Evolutionary conservation across 2,113 vertebrate species (phyloP).

Genomic region (Notechis scutatus): DNA sequence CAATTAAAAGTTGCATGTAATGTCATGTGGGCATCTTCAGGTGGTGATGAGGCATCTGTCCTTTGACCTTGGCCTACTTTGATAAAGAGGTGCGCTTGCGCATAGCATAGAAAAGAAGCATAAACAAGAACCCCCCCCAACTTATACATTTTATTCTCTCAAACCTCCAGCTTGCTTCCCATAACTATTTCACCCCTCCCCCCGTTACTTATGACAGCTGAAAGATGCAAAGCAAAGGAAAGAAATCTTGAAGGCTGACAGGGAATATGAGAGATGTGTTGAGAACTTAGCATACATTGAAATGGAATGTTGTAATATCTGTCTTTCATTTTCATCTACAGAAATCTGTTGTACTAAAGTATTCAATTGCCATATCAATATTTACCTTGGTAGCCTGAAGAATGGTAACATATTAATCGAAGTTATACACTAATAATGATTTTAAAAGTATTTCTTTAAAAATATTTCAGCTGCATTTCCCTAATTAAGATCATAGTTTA

Average conservation of each 20-base stretch:
- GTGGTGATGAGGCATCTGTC: too few relatives aligned
- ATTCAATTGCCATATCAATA: constrained; percentile 42
- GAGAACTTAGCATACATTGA: constrained; percentile 55
- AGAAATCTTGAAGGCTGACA: background rate
- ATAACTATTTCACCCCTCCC: too few relatives aligned
- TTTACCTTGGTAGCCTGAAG: constrained; percentile 29
- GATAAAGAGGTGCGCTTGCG: too few relatives aligned
- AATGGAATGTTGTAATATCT: constrained; percentile 47
- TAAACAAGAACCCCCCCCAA: too few relatives aligned
- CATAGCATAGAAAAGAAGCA: too few relatives aligned
- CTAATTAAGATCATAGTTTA: background rate
- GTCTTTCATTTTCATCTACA: background rate
- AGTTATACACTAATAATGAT: background rate
- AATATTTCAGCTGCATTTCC: background rate
- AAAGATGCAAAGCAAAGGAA: too few relatives aligned
- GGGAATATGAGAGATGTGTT: constrained; percentile 12
- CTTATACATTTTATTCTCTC: too few relatives aligned
- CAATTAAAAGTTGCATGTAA: too few relatives aligned
- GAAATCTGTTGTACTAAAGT: constrained; percentile 51
- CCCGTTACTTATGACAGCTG: too few relatives aligned
- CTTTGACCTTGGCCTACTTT: too few relatives aligned
- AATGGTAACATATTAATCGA: background rate
- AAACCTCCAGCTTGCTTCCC: too few relatives aligned
- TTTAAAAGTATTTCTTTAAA: background rate
- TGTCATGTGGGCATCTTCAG: too few relatives aligned